Evolutionary conservation across 2,888 invertebrate species (phyloP), one percentile per base, ranked within the genome.

Genomic region (Elmis aenea): DNA sequence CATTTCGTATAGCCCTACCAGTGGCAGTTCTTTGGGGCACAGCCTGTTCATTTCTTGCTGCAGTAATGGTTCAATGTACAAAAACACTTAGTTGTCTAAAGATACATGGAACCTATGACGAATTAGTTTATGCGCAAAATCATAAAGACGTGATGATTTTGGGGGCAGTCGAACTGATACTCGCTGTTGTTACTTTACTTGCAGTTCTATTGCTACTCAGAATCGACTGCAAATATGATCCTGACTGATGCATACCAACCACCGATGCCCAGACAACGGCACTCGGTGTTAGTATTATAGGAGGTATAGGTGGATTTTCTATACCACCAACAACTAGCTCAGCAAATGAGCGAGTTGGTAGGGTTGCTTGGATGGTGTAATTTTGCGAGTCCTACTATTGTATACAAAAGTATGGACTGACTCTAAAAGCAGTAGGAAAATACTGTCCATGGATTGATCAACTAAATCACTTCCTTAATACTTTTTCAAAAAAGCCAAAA

Each of bases 361-460:
- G 75, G 15, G 76, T 77, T 4, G 77, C 77, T 13, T 78, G 77
- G 77, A 69, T 76, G 40, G 74, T 75, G 57, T 77, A 72, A 71
- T 33, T 41, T 33, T 24, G 2, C 9, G 15, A 8, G n/a, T n/a
- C n/a, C n/a, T n/a, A n/a, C n/a, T n/a, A n/a, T n/a, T n/a, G n/a
- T n/a, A n/a, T n/a, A n/a, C n/a, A n/a, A n/a, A n/a, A n/a, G n/a
- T n/a, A n/a, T n/a, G n/a, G n/a, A n/a, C n/a, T n/a, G n/a, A n/a
- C n/a, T n/a, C n/a, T n/a, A n/a, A n/a, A n/a, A n/a, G n/a, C n/a
- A n/a, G n/a, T n/a, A n/a, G n/a, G n/a, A n/a, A n/a, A n/a, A n/a
- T n/a, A n/a, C n/a, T n/a, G n/a, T n/a, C n/a, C n/a, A n/a, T n/a
- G n/a, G n/a, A n/a, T n/a, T n/a, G n/a, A n/a, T n/a, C n/a, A n/a